phyloP scores from a whole-genome alignment of 2,113 vertebrate species.

The Toxotes chatareus region DNA sequence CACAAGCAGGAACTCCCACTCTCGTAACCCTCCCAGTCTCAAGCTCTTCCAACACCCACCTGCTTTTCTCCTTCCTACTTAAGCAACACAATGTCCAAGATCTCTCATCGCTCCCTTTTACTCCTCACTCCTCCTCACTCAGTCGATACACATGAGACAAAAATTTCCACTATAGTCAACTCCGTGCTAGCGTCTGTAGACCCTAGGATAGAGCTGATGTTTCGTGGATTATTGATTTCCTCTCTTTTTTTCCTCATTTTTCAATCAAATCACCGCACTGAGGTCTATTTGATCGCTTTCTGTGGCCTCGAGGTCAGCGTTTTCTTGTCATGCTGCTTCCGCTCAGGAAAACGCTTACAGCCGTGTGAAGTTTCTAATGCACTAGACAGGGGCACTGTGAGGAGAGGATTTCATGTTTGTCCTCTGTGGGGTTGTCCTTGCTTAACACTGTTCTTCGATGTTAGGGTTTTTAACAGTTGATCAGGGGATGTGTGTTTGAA shows the following conservation, averaged over 20 bases:
- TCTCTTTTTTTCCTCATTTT: slow-evolving; percentile 29
- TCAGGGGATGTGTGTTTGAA: background rate
- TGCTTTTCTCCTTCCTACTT: slow-evolving; percentile 42
- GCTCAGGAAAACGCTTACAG: slow-evolving; percentile 37
- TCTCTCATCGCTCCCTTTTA: slow-evolving; percentile 17
- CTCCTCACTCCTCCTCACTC: slow-evolving; percentile 29
- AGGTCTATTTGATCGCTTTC: slow-evolving; percentile 62
- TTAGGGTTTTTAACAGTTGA: slow-evolving; percentile 5
- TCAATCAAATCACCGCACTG: slow-evolving; percentile 13
- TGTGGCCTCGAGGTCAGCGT: slow-evolving; percentile 60
- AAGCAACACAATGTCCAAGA: slow-evolving; percentile 36
- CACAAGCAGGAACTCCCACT: slow-evolving; percentile 58
- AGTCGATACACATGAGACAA: background rate
- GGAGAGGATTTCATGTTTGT: slow-evolving; percentile 34
- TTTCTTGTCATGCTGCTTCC: slow-evolving; percentile 53
- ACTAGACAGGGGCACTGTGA: background rate
- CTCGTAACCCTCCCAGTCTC: slow-evolving; percentile 31
- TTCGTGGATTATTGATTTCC: slow-evolving; percentile 50
- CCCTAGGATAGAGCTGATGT: slow-evolving; percentile 16
- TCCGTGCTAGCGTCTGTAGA: background rate
- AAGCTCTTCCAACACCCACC: slow-evolving; percentile 47
- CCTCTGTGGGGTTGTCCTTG: slow-evolving; percentile 27
- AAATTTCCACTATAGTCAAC: slow-evolving; percentile 1
- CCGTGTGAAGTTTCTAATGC: slow-evolving; percentile 32
- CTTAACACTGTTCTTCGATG: background rate